Evolutionary conservation across 2,888 invertebrate genomes (phyloP).

Genomic region (Exephanes ischioxanthus): DNA sequence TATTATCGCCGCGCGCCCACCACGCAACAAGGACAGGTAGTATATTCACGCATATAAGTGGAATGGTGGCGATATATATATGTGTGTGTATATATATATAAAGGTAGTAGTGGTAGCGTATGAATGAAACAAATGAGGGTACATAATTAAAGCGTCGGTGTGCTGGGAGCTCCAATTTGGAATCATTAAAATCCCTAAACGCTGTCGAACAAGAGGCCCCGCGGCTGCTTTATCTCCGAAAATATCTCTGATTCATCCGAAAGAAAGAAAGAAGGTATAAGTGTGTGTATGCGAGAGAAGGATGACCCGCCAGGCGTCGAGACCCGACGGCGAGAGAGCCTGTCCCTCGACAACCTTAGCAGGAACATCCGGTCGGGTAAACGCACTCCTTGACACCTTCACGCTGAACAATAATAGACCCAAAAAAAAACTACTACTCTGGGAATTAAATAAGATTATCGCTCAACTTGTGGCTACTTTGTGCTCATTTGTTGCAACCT

Average conservation of each 20-base stretch:
- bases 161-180: conserved; percentile 79
- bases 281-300: conserved; percentile 29
- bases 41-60: conserved; percentile 23
- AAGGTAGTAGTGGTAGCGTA: conserved; percentile 60
- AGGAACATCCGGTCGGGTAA: conserved; percentile 74
- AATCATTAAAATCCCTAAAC: conserved; percentile 82
- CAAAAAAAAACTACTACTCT: background rate
- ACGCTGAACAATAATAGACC: conserved; percentile 48
- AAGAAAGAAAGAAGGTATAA: conserved; percentile 32
- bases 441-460: background rate
- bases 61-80: conserved; percentile 17
- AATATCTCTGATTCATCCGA: conserved; percentile 76
- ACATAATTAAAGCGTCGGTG: conserved; percentile 81
- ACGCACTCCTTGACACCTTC: conserved; percentile 72
- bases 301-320: conserved; percentile 26
- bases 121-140: conserved; percentile 82
- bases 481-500: background rate
- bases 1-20: conserved; percentile 61
- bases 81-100: conserved; percentile 15
- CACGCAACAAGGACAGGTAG: conserved; percentile 46
- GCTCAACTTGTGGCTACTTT: background rate
- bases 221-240: conserved; percentile 75
- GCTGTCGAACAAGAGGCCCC: conserved; percentile 75
- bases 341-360: conserved; percentile 32
- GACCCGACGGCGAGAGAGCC: conserved; percentile 39